Evolutionary conservation across 2,888 invertebrate species (phyloP).

Genomic region (Macaria notata): DNA sequence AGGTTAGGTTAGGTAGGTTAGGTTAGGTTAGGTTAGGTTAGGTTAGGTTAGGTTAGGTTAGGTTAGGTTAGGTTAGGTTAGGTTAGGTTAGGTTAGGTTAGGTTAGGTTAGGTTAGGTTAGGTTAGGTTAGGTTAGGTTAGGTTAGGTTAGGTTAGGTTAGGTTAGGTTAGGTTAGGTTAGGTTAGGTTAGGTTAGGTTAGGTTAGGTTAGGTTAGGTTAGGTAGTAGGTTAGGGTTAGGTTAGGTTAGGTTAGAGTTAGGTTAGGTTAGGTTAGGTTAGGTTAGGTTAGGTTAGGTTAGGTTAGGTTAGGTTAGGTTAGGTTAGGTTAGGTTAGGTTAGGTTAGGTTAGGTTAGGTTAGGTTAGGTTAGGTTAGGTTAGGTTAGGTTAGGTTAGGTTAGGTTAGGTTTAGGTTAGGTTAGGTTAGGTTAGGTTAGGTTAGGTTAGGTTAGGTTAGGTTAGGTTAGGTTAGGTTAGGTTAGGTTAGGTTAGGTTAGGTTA

Average conservation of each 20-base stretch:
- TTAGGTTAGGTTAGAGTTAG: constrained; percentile 23
- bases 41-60: constrained; percentile 19
- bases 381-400: constrained; percentile 39
- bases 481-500: constrained; percentile 28
- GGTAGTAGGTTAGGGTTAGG: constrained; percentile 24
- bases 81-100: constrained; percentile 29
- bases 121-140: constrained; percentile 9
- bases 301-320: constrained; percentile 31
- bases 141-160: constrained; percentile 8
- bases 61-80: constrained; percentile 33
- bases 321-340: constrained; percentile 30
- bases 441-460: constrained; percentile 37
- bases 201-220: constrained; percentile 26
- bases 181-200: constrained; percentile 22
- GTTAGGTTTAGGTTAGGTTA: constrained; percentile 33
- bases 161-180: constrained; percentile 23
- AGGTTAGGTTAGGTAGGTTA: constrained; percentile 1
- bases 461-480: constrained; percentile 38
- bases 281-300: constrained; percentile 29
- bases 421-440: constrained; percentile 37
- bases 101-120: constrained; percentile 27
- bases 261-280: constrained; percentile 28
- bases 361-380: constrained; percentile 37
- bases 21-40: constrained; percentile 17
- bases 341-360: constrained; percentile 34